Evolutionary conservation across 1,140 invertebrate species (phyloP).

Genomic region (Calliphora vicina): DNA sequence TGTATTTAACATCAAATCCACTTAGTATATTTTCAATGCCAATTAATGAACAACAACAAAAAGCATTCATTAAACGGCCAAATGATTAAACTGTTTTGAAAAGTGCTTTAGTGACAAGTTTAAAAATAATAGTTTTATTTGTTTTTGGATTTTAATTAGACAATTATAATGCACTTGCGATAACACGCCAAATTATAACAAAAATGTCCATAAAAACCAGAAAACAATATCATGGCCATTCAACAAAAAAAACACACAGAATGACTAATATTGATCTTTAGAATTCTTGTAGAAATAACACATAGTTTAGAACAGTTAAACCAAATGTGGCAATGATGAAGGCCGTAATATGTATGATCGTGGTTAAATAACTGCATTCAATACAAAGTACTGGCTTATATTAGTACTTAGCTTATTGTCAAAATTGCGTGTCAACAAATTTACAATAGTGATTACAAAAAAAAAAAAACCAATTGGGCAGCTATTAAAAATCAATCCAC

Average conservation of each 20-base stretch:
- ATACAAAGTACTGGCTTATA: not conserved
- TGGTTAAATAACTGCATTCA: not conserved
- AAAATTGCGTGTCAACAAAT: conserved; percentile 8
- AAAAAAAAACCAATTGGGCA: not conserved
- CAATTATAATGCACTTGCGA: not conserved
- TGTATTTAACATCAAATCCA: too few species aligned
- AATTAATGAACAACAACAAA: not conserved
- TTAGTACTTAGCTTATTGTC: not conserved
- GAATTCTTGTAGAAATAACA: not conserved
- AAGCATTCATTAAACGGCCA: too few species aligned
- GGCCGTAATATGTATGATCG: not conserved
- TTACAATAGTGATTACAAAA: not conserved
- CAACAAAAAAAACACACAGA: not conserved
- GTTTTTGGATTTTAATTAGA: not conserved
- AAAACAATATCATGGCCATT: conserved; percentile 15
- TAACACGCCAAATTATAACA: not conserved
- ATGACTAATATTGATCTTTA: not conserved
- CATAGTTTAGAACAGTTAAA: too few species aligned
- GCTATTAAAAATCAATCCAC: not conserved
- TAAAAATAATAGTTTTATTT: too few species aligned
- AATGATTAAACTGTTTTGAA: too few species aligned
- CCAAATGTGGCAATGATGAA: not conserved
- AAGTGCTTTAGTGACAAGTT: too few species aligned
- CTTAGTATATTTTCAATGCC: not conserved
- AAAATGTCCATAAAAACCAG: not conserved